Conservation (phyloP, 2,113 vertebrate genomes). For the Aleadryas rufinucha region DNA sequence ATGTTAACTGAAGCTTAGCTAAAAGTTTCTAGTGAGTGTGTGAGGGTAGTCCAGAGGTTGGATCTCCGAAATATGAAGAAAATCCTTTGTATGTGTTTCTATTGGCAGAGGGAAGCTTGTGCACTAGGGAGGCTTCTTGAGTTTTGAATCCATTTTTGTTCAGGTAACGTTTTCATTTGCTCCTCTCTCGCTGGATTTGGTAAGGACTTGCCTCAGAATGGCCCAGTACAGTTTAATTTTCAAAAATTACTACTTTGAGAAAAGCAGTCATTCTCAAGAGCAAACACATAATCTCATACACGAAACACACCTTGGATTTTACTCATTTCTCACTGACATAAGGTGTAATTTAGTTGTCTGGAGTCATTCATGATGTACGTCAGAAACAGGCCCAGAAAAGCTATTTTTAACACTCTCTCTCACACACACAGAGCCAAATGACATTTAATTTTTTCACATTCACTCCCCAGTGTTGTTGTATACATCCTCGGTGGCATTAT, state of each 20-base stretch:
- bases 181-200: background rate
- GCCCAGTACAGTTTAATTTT: background rate
- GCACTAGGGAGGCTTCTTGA: background rate
- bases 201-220: background rate
- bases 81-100: background rate
- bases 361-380: background rate
- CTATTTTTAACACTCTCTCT: constrained; percentile 31
- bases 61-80: background rate
- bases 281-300: constrained; percentile 25
- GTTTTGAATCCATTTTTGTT: background rate
- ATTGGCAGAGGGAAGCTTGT: background rate
- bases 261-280: constrained; percentile 9
- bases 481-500: constrained; percentile 25
- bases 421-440: background rate
- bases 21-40: background rate
- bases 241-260: constrained; percentile 15
- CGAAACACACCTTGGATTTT: background rate
- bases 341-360: constrained; percentile 50
- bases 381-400: background rate
- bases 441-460: constrained; percentile 40
- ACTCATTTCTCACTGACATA: constrained; percentile 24
- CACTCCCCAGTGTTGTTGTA: background rate
- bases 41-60: background rate
- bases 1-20: background rate
- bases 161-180: background rate